A percentile compares a stretch with the other conserved stretches of the same genome.
Evolutionary conservation across 2,888 invertebrate species (phyloP).

Genomic region (Drosophila monieri): DNA sequence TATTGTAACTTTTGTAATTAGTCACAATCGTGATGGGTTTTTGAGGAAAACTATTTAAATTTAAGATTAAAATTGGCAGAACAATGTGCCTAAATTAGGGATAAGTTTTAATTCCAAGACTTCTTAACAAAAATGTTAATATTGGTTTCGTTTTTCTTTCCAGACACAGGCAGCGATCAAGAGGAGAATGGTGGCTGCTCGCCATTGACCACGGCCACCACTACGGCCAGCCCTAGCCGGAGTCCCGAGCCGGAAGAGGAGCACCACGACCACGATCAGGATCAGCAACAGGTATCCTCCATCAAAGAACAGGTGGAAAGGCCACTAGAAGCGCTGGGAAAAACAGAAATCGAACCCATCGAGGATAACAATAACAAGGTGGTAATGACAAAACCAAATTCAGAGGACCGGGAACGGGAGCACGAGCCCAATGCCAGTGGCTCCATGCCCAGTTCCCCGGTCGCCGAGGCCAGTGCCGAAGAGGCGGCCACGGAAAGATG

Average conservation of each 20-base stretch:
- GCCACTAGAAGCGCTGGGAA: conserved; percentile 11
- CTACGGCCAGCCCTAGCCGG: conserved; percentile 62
- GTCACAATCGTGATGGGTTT: background rate
- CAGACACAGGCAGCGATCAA: conserved; percentile 82
- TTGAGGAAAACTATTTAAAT: background rate
- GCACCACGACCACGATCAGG: conserved; percentile 36
- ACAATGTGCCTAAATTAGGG: background rate
- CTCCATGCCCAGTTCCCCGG: conserved; percentile 31
- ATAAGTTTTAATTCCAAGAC: background rate
- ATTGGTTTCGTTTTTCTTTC: background rate
- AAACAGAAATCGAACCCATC: conserved; percentile 17
- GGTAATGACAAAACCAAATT: conserved; percentile 54
- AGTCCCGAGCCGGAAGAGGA: conserved; percentile 60
- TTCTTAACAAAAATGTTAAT: background rate
- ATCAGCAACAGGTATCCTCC: background rate
- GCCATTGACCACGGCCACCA: conserved; percentile 72
- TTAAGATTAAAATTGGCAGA: background rate
- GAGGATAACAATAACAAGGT: conserved; percentile 55
- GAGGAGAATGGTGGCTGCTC: conserved; percentile 84
- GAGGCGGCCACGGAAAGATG: conserved; percentile 32
- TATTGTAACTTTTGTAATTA: conserved; percentile 1
- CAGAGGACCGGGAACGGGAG: conserved; percentile 11
- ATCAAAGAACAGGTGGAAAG: conserved; percentile 5
- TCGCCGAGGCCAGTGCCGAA: conserved; percentile 30
- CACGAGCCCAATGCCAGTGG: conserved; percentile 32